Evolutionary conservation across 2,888 invertebrate genomes (phyloP), one percentile per base, ranked within the genome.

Genomic region (Aporophyla nigra): DNA sequence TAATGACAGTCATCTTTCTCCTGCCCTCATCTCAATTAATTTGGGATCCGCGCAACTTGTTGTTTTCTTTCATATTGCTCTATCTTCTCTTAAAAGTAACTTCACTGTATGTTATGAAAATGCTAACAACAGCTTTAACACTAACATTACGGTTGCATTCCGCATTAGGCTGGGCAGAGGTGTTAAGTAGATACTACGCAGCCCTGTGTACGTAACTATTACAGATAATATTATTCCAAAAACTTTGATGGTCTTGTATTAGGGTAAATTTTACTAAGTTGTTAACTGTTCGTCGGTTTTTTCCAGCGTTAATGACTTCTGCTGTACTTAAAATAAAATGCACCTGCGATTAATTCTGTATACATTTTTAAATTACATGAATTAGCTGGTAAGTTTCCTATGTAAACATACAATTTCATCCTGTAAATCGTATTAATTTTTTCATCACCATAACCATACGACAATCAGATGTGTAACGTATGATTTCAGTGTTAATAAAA

Each of bases 321-420:
- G 78, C 67, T 59, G 54, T 54, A 80, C 78, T 80, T 71, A 74
- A 74, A 80, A 66, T 74, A 77, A 80, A 78, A 83, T 77, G 59
- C 73, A 76, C n/a, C 24, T 62, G 56, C 66, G 63, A 75, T 82
- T 77, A 80, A 19, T 49, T 59, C 77, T 71, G 73, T 61, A 78
- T 80, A 71, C 63, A 70, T 78, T 72, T 76, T 73, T n/a, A 78
- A 85, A 86, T 87, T 75, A 84, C 71, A 79, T 78, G 43, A 77
- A 81, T 87, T 86, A 86, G 69, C 80, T 73, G 62, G 53, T 73
- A 56, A 79, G 86, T 86, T 75, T 63, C 74, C 46, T 74, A 72
- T 81, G 68, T 79, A 81, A 73, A 76, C 77, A 80, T 85, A 80
- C 79, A 80, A 75, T 86, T 76, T 83, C 66, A 66, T 78, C 71